Percentiles rank a stretch among this genome's conserved stretches.
These are phyloP conservation scores for Aleiodes alternator DNA, from an alignment of 2,888 invertebrate species.

Conservation along the genomic window DNA sequence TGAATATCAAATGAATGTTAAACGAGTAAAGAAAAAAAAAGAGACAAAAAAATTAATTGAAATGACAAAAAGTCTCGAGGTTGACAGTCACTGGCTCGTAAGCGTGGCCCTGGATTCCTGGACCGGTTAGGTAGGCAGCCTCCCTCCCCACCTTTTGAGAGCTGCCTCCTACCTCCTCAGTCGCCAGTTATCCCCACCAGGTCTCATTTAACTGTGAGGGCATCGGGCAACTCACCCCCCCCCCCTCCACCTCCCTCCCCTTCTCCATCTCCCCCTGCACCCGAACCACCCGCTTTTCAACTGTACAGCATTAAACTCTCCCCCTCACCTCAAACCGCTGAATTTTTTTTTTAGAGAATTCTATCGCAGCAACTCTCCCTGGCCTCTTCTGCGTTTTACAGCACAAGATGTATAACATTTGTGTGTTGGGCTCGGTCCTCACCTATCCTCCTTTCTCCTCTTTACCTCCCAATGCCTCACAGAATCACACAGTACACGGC, in stretches of 20 bases:
- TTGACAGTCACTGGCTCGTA: slow-evolving; percentile 71
- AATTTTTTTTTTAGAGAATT: too few species aligned
- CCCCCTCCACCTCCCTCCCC: slow-evolving; percentile 37
- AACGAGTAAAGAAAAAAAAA: neutral
- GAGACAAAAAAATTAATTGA: neutral
- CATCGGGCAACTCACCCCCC: slow-evolving; percentile 50
- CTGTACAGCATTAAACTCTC: slow-evolving; percentile 46
- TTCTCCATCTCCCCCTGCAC: slow-evolving; percentile 2
- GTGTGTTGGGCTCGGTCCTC: slow-evolving; percentile 9
- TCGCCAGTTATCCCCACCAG: slow-evolving; percentile 51
- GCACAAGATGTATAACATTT: too few species aligned
- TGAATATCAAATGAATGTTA: neutral
- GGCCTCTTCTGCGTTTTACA: neutral
- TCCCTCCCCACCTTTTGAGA: slow-evolving; percentile 60
- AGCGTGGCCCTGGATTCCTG: slow-evolving; percentile 74
- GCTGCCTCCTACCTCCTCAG: slow-evolving; percentile 57
- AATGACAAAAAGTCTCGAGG: slow-evolving; percentile 45
- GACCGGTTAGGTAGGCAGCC: slow-evolving; percentile 70
- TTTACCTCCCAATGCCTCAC: slow-evolving; percentile 13
- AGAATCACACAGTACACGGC: slow-evolving; percentile 9
- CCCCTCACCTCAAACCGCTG: neutral
- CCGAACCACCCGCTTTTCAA: slow-evolving; percentile 41
- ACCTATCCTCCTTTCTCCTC: slow-evolving; percentile 1
- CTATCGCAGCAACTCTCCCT: slow-evolving; percentile 15
- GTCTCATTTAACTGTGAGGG: slow-evolving; percentile 28